Evolutionary conservation across 2,113 vertebrate genomes (phyloP).

Genomic region (Neodon shergylaensis): DNA sequence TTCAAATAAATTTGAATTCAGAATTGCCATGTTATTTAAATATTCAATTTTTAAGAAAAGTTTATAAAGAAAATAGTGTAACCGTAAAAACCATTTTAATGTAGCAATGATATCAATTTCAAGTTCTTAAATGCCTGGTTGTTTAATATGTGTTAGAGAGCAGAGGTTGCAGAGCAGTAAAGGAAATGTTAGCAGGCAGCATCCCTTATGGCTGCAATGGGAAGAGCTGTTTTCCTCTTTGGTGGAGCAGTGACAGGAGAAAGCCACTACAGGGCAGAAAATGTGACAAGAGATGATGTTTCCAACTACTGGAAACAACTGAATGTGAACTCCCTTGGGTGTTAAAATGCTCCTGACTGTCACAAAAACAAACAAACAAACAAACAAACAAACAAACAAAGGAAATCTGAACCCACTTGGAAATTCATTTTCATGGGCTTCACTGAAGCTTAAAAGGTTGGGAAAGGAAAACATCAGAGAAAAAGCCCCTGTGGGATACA

Average conservation of each 20-base stretch:
- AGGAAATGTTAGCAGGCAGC: neutral
- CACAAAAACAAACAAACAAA: neutral
- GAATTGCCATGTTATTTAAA: neutral
- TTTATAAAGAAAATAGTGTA: neutral
- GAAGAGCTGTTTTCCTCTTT: neutral
- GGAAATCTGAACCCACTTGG: neutral
- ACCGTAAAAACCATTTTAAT: no score
- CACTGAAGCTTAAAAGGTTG: neutral
- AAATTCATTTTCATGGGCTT: neutral
- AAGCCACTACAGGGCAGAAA: neutral
- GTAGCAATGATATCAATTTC: neutral
- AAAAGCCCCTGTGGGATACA: neutral
- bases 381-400: neutral
- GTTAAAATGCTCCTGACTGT: neutral
- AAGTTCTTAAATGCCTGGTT: neutral
- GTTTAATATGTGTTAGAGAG: neutral
- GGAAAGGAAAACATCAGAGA: neutral
- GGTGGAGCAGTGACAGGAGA: neutral
- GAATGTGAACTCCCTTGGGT: neutral
- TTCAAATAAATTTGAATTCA: neutral
- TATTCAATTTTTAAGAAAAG: neutral
- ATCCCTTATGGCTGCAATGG: neutral
- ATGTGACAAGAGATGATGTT: neutral
- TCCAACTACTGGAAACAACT: neutral
- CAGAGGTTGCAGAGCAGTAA: neutral